A percentile compares a stretch with the other conserved stretches of the same genome.
Conservation (phyloP, 2,888 invertebrate species). For the Penaeus monodon region DNA sequence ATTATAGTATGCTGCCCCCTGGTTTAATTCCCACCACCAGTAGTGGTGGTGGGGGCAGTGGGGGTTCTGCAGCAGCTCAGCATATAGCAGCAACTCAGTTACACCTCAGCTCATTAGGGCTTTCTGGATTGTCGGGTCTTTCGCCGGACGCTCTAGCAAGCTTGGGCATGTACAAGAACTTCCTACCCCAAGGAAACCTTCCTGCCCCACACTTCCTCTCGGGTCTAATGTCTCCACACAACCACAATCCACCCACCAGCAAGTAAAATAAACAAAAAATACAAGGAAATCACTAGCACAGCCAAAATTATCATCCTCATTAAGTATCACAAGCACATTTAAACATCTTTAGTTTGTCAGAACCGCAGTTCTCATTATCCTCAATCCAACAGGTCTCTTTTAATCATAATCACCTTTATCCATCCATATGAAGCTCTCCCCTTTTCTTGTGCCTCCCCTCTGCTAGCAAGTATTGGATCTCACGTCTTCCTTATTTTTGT, state of each 20-base stretch:
- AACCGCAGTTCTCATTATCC: too few relatives aligned
- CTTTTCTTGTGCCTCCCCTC: too few relatives aligned
- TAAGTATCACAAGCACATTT: neutral
- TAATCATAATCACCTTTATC: too few relatives aligned
- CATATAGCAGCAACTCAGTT: constrained; percentile 59
- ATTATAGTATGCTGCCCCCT: constrained; percentile 61
- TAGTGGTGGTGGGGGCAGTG: constrained; percentile 30
- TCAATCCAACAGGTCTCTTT: too few relatives aligned
- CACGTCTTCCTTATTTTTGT: constrained; percentile 14
- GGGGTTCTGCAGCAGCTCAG: constrained; percentile 34
- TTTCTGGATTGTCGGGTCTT: constrained; percentile 53
- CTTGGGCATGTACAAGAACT: constrained; percentile 65
- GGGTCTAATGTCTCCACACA: constrained; percentile 63
- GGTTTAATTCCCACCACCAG: constrained; percentile 57
- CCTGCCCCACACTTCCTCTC: constrained; percentile 65
- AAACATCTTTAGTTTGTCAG: too few relatives aligned
- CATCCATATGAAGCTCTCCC: too few relatives aligned
- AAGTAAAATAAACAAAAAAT: constrained; percentile 43
- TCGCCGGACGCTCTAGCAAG: constrained; percentile 61
- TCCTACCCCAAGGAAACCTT: constrained; percentile 58
- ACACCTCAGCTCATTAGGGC: constrained; percentile 62
- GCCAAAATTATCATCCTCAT: constrained; percentile 37
- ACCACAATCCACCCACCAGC: constrained; percentile 55
- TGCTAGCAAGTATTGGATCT: too few relatives aligned
- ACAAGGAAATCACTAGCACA: neutral